A percentile compares a stretch with the other conserved stretches of the same genome.
Evolutionary conservation across 2,888 invertebrate species (phyloP).

Genomic region (Halocaridina rubra): DNA sequence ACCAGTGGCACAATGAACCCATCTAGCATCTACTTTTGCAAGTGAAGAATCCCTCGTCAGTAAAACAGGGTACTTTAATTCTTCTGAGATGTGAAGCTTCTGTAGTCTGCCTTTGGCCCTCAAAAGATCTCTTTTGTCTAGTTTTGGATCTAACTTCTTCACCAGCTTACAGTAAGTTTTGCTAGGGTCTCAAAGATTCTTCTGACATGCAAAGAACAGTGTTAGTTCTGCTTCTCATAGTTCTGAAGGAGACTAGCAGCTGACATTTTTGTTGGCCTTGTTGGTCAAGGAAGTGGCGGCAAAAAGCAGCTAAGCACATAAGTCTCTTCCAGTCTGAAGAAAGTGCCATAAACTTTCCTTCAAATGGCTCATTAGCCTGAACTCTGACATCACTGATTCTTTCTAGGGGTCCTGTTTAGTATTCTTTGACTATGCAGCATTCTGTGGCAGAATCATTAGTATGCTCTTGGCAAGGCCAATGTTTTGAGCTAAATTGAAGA

Average conservation of each 20-base stretch:
- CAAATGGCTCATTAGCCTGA: no score
- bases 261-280: no score
- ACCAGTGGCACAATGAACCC: not conserved
- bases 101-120: not conserved
- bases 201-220: not conserved
- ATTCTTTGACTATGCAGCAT: not conserved
- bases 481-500: not conserved
- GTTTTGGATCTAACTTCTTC: not conserved
- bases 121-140: not conserved
- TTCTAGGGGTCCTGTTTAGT: not conserved
- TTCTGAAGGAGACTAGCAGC: no score
- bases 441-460: not conserved
- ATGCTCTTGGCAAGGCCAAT: no score
- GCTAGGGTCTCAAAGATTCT: no score
- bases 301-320: not conserved
- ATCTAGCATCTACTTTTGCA: no score
- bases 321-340: no score
- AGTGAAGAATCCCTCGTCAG: not conserved
- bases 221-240: no score
- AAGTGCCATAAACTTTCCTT: no score
- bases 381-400: not conserved
- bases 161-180: not conserved
- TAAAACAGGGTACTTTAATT: not conserved
- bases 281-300: no score
- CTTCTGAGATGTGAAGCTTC: not conserved